Percentiles rank a stretch among this genome's conserved stretches.
These are phyloP conservation scores for Xestia c-nigrum DNA, from an alignment of 2,888 invertebrate genomes.

Conservation along the genomic window DNA sequence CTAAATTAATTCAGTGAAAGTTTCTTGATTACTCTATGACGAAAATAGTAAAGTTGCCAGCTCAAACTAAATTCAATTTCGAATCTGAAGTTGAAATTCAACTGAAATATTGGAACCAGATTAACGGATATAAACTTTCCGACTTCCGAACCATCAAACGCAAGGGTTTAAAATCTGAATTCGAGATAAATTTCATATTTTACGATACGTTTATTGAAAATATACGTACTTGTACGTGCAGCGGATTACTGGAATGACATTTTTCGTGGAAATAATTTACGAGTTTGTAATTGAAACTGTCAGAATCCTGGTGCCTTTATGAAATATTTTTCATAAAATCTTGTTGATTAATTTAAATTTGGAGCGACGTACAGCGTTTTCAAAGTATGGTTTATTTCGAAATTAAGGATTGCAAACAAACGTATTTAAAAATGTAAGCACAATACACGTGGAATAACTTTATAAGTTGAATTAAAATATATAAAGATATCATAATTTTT, in stretches of 20 bases:
- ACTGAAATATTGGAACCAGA: slow-evolving; percentile 44
- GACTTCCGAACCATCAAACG: slow-evolving; percentile 25
- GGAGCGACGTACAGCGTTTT: no score
- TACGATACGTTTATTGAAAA: slow-evolving; percentile 29
- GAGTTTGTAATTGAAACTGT: slow-evolving; percentile 1
- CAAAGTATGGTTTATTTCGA: not conserved
- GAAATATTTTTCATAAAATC: not conserved
- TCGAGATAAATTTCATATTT: slow-evolving; percentile 21
- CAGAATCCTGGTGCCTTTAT: not conserved
- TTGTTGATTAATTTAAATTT: not conserved
- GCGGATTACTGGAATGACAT: not conserved
- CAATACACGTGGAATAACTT: not conserved
- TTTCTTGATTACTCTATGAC: slow-evolving; percentile 39
- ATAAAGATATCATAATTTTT: not conserved
- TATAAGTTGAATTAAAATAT: no score
- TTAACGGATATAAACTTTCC: slow-evolving; percentile 40
- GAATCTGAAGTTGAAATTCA: slow-evolving; percentile 42
- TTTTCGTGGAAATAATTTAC: slow-evolving; percentile 4
- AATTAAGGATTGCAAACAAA: not conserved
- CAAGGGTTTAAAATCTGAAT: slow-evolving; percentile 28
- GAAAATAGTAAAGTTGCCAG: slow-evolving; percentile 44
- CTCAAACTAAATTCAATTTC: slow-evolving; percentile 48
- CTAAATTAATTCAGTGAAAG: slow-evolving; percentile 41
- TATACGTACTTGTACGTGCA: not conserved
- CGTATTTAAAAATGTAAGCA: not conserved